Evolutionary conservation across 2,888 invertebrate species (phyloP).

Genomic region (Euphydryas editha): DNA sequence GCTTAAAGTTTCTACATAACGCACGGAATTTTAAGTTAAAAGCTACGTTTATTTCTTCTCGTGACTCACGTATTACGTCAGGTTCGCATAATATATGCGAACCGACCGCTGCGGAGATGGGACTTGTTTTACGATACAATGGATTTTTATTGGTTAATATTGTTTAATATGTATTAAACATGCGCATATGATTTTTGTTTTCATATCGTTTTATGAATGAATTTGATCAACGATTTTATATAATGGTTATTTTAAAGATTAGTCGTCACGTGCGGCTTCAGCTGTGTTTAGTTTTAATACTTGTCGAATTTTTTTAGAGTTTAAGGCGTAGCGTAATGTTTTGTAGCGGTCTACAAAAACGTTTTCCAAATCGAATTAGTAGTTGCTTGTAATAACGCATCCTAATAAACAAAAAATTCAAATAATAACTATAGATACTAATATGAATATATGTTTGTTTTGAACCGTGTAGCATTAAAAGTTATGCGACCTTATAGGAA

Average conservation of each 20-base stretch:
- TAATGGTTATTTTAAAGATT: not conserved
- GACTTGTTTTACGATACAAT: slow-evolving; percentile 36
- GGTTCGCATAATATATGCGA: slow-evolving; percentile 43
- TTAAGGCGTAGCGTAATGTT: too few relatives aligned
- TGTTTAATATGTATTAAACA: not conserved
- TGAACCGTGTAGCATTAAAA: too few relatives aligned
- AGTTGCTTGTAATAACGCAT: too few relatives aligned
- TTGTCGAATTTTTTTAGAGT: too few relatives aligned
- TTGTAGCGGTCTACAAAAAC: too few relatives aligned
- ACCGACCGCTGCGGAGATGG: slow-evolving; percentile 44
- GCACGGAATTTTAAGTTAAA: slow-evolving; percentile 46
- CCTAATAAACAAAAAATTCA: too few relatives aligned
- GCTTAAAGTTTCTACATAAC: slow-evolving; percentile 28
- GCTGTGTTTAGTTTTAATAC: not conserved
- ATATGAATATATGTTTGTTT: too few relatives aligned
- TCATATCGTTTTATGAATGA: not conserved
- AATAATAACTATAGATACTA: too few relatives aligned
- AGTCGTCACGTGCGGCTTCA: not conserved
- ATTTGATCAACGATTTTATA: not conserved
- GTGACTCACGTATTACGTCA: slow-evolving; percentile 61
- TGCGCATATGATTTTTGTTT: slow-evolving; percentile 7
- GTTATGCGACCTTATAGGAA: too few relatives aligned
- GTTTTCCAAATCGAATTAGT: too few relatives aligned
- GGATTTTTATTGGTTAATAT: slow-evolving; percentile 5
- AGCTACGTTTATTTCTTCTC: slow-evolving; percentile 52